phyloP scores from a whole-genome alignment of 2,113 vertebrate species.

The Heterochromis multidens region DNA sequence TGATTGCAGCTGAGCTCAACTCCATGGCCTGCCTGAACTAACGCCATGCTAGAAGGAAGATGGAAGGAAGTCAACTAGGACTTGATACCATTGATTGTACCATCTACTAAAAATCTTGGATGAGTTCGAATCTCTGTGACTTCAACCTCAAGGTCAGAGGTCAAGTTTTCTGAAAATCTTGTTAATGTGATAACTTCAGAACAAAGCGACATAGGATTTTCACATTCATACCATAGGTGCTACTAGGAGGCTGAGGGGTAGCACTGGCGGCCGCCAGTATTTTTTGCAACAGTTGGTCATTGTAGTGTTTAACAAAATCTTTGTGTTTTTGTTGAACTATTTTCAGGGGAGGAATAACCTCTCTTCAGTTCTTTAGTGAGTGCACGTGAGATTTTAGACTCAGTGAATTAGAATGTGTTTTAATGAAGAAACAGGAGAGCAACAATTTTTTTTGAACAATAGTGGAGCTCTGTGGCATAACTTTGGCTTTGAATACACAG shows the following conservation, averaged over 20 bases:
- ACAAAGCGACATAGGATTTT: no score
- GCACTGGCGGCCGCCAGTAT: no score
- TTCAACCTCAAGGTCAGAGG: no score
- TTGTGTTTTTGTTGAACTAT: fast-evolving
- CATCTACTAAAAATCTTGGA: no score
- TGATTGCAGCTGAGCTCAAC: no score
- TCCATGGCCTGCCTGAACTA: background rate
- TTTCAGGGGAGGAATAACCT: background rate
- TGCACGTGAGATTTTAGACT: background rate
- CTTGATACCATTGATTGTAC: no score
- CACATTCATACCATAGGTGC: no score
- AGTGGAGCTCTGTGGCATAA: background rate
- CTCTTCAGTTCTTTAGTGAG: background rate
- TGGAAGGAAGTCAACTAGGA: no score
- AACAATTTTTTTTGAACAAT: background rate
- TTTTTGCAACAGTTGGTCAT: background rate
- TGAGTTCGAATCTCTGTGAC: no score
- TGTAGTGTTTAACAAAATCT: background rate
- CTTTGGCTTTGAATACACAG: background rate
- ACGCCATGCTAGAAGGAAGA: no score
- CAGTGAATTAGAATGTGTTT: background rate
- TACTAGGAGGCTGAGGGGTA: no score
- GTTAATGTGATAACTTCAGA: no score
- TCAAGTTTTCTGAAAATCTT: background rate
- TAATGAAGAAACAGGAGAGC: background rate